These are phyloP conservation scores for Kryptopterus vitreolus DNA, from an alignment of 2,797 vertebrate genomes.

Conservation along the genomic window DNA sequence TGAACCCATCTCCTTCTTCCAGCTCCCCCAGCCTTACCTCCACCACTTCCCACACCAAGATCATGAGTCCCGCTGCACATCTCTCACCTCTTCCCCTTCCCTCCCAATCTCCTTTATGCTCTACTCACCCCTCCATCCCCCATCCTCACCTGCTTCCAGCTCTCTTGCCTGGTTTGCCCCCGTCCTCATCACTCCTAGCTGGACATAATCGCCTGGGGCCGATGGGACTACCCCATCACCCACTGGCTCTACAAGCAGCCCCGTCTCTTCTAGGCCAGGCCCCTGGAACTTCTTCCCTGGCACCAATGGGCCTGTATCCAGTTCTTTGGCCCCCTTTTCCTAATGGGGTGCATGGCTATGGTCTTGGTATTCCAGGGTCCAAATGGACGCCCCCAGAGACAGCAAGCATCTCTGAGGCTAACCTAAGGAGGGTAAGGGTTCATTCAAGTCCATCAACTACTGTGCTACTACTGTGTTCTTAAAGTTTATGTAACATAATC, in stretches of 20 bases:
- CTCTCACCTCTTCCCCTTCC: conserved; percentile 86
- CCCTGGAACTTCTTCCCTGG: conserved; percentile 76
- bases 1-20: conserved; percentile 49
- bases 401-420: conserved; percentile 81
- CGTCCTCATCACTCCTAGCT: conserved; percentile 81
- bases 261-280: conserved; percentile 86
- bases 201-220: conserved; percentile 86
- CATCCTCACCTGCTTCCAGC: conserved; percentile 87
- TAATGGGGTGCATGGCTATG: conserved; percentile 89
- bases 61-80: conserved; percentile 82
- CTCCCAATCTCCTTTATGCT: conserved; percentile 81
- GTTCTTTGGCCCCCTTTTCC: conserved; percentile 95
- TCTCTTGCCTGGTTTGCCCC: conserved; percentile 86
- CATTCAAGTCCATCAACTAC: neutral
- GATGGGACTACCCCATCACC: conserved; percentile 86
- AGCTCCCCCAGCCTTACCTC: conserved; percentile 75
- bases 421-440: conserved; percentile 84
- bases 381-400: conserved; percentile 96
- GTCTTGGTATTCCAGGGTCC: conserved; percentile 85
- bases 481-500: neutral
- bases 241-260: conserved; percentile 74
- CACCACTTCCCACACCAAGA: conserved; percentile 63
- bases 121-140: conserved; percentile 83
- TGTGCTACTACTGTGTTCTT: neutral
- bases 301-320: conserved; percentile 88